Evolutionary conservation across 2,888 invertebrate genomes (phyloP), one percentile per base, ranked within the genome.

Genomic region (Hydraecia micacea): DNA sequence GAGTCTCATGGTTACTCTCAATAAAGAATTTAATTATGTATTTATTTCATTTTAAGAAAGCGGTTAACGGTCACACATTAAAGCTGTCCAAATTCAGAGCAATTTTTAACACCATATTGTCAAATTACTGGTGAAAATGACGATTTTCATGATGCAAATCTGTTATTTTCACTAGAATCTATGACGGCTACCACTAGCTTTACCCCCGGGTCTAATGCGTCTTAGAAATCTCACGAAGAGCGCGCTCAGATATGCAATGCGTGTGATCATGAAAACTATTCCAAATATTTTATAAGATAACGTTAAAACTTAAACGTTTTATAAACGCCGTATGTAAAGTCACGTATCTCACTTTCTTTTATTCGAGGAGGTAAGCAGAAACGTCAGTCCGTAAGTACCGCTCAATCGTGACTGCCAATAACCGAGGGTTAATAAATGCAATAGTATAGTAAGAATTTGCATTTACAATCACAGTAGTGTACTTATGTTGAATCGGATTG

Each of bases 261-360:
- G 46, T 66, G 39, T 58, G 15, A 49, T 36, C 32, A 28, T 28
- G 15, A 60, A 49, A 76, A 71, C 46, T 67, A 77, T 65, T 79
- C 49, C 39, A 69, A 77, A 72, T 77, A 55, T 71, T 78, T 63
- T 79, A 73, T 25, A 73, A 79, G 55, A 62, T 69, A 77, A 80
- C 70, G 71, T 79, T 67, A 36, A 69, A 52, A 52, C 9, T 52
- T 52, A 71, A 77, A 79, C 25, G 66, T 77, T 82, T 80, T 70
- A 81, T 66, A 42, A 72, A 72, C 36, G 0, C 18, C n/a, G 42
- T 78, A 86, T 86, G 83, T 80, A 68, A 77, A 78, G 77, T 81
- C 86, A 87, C 86, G 86, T 87, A 76, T 73, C 77, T 60, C 67
- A 75, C 84, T 86, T 86, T 87, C 86, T 83, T 87, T 86, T 78